Evolutionary conservation across 2,113 vertebrate species (phyloP).

Genomic region (Paramormyrops kingsleyae): DNA sequence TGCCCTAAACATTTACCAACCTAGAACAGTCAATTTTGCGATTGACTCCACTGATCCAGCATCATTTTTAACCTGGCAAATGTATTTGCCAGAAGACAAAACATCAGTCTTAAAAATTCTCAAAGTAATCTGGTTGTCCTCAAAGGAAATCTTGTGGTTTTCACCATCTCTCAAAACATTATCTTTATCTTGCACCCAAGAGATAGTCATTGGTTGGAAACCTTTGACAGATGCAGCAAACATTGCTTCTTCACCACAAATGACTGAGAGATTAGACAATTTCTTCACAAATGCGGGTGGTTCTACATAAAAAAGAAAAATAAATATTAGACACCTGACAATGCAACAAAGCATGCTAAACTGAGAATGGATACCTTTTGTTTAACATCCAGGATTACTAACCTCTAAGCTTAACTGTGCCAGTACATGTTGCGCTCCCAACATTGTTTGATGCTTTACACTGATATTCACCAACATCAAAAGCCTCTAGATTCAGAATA

Average conservation of each 20-base stretch:
- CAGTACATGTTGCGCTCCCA: constrained; percentile 80
- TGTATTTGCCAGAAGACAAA: constrained; percentile 80
- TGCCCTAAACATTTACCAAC: constrained; percentile 64
- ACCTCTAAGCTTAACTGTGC: constrained; percentile 88
- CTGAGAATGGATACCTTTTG: background rate
- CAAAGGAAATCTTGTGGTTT: constrained; percentile 81
- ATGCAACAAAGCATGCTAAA: background rate
- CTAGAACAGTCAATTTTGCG: constrained; percentile 86
- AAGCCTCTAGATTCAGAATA: constrained; percentile 76
- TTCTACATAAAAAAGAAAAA: constrained; percentile 75
- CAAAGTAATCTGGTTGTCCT: constrained; percentile 77
- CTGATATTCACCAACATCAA: constrained; percentile 83
- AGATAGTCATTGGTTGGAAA: constrained; percentile 85
- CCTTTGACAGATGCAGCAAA: constrained; percentile 84
- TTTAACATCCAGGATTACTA: constrained; percentile 51
- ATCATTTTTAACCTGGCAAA: constrained; percentile 89
- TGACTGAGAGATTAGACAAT: constrained; percentile 78
- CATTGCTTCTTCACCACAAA: constrained; percentile 81
- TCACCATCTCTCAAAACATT: constrained; percentile 91
- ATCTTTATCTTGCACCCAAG: constrained; percentile 95
- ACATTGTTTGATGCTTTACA: constrained; percentile 89
- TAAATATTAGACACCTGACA: constrained; percentile 28
- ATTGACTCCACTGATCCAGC: constrained; percentile 87
- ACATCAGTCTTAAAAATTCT: constrained; percentile 72
- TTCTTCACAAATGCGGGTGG: constrained; percentile 89